Conservation (phyloP, 2,113 vertebrate species). For the Saguinus imperator region DNA sequence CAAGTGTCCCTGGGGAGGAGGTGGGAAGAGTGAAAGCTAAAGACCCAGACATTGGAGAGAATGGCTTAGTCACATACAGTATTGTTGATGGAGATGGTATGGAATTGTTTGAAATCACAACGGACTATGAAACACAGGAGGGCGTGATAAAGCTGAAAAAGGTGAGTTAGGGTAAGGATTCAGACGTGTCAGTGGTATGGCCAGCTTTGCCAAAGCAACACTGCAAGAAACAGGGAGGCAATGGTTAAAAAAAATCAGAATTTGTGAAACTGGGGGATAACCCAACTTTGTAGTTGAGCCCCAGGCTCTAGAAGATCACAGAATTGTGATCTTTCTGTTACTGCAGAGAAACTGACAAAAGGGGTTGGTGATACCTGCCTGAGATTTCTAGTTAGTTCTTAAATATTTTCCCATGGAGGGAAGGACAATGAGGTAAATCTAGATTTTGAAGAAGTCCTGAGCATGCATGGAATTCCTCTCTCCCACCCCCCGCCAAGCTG, state of each 20-base stretch:
- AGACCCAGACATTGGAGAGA: conserved; percentile 96
- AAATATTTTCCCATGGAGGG: neutral
- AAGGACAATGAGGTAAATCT: neutral
- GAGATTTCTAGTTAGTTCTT: neutral
- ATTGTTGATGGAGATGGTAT: conserved; percentile 94
- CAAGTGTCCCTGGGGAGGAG: conserved; percentile 93
- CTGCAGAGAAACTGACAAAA: neutral
- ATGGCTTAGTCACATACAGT: conserved; percentile 94
- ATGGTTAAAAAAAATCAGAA: neutral
- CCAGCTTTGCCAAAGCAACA: neutral
- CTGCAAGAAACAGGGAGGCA: neutral
- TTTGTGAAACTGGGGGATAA: too few species aligned
- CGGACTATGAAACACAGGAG: conserved; percentile 95
- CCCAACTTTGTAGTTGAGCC: neutral
- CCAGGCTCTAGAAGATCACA: conserved; percentile 36
- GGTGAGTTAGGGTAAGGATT: conserved; percentile 82
- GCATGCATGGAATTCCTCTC: neutral
- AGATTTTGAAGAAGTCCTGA: neutral
- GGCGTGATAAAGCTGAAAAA: conserved; percentile 97
- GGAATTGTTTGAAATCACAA: conserved; percentile 92
- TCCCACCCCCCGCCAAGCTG: neutral
- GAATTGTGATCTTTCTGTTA: neutral
- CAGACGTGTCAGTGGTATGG: fast-evolving
- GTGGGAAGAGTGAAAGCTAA: conserved; percentile 96
- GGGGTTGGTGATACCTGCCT: neutral